A percentile compares a stretch with the other conserved stretches of the same genome.
Evolutionary conservation across 2,113 vertebrate genomes (phyloP).

Genomic region (Labeo rohita): DNA sequence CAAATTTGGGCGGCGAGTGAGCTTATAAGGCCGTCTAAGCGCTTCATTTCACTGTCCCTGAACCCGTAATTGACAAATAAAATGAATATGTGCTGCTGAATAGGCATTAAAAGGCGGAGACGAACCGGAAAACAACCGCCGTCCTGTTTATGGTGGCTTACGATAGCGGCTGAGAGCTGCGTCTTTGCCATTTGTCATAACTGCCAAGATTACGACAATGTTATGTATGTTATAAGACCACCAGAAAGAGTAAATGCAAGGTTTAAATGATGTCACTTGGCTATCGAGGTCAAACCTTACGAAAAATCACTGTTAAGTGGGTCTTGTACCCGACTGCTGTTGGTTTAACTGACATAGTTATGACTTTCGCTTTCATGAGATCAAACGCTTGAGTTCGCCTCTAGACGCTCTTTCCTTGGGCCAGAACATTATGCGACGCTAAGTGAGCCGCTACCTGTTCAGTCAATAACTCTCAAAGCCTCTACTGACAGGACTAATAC

Average conservation of each 20-base stretch:
- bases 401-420: not conserved
- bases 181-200: conserved; percentile 39
- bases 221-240: conserved; percentile 12
- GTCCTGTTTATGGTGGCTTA: conserved; percentile 48
- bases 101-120: conserved; percentile 58
- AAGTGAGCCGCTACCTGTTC: conserved; percentile 50
- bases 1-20: conserved; percentile 55
- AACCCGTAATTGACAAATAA: conserved; percentile 65
- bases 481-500: conserved; percentile 47
- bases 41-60: conserved; percentile 51
- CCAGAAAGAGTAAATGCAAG: conserved; percentile 22
- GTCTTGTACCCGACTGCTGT: not conserved
- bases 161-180: conserved; percentile 21
- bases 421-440: conserved; percentile 35
- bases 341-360: conserved; percentile 10
- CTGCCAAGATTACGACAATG: conserved; percentile 16
- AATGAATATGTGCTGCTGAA: conserved; percentile 65
- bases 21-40: conserved; percentile 56
- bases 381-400: not conserved
- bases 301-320: not conserved
- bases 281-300: not conserved
- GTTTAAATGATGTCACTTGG: not conserved
- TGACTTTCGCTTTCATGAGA: not conserved
- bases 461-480: conserved; percentile 50
- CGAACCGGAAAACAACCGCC: conserved; percentile 3